Base-by-base conservation (phyloP, 1,140 invertebrate genomes). In the Drosophila pectinifera region DNA sequence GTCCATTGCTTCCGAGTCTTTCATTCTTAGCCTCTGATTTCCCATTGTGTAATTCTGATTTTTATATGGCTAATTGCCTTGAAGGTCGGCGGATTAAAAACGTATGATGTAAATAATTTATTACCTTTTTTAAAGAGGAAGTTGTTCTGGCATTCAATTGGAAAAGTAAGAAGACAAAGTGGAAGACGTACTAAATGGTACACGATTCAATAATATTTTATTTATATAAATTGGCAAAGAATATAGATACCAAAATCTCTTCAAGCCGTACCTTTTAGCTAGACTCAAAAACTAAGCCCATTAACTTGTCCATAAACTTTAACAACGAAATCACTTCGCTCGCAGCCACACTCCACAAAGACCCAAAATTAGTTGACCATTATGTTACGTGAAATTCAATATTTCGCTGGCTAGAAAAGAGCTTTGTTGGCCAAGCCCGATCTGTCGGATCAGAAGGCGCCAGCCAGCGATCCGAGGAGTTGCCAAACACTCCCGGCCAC, bases 361-460 rank as follows among this genome's bases (percentile, higher is more conserved):
- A 36, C 51, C 55, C 26, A 26, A 70, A 70, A 70, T 70, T 70
- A 70, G 68, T 70, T 57, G 42, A 31, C 49, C 64, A 70, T 72
- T 70, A 70, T 72, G 65, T 31, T 72, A 70, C 64, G 41, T 70
- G 65, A 72, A 72, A 72, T 72, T 72, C 49, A 72, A 72, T 72
- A 72, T 57, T 57, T 57, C 18, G 38, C 11, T 20, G 43, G 39
- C 38, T 24, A 10, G 20, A 22, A 43, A 26, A 43, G 11, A 26
- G 24, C 31, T 36, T 70, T 46, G 48, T 36, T 55, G 64, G 67
- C 59, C 59, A 63, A 41, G 34, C 49, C 51, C 49, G 48, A 69
- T 69, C 64, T 36, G 64, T 31, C 14, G 26, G 64, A 34, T 42
- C 22, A 53, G 49, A 53, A 53, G 49, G 49, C 49, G 49, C 49